A percentile compares a stretch with the other conserved stretches of the same genome.
phyloP scores from a whole-genome alignment of 2,888 invertebrate species.

The Disparrhopalites patrizii region DNA sequence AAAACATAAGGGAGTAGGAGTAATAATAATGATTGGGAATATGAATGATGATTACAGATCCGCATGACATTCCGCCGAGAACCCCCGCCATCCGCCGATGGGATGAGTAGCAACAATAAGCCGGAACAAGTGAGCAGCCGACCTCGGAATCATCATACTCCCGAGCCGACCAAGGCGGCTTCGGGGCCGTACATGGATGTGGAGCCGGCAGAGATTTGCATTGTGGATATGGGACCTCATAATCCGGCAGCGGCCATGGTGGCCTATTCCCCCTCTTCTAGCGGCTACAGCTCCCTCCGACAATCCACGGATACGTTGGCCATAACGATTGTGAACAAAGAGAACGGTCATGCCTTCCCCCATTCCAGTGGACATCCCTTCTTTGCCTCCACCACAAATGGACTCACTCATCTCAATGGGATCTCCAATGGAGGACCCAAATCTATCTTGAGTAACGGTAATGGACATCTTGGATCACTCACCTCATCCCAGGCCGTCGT shows the following conservation, averaged over 20 bases:
- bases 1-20: neutral
- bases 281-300: slow-evolving; percentile 44
- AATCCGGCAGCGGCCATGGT: slow-evolving; percentile 29
- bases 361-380: slow-evolving; percentile 23
- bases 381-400: slow-evolving; percentile 16
- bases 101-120: slow-evolving; percentile 33
- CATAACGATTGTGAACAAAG: slow-evolving; percentile 26
- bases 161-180: slow-evolving; percentile 37
- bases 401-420: slow-evolving; percentile 5
- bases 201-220: slow-evolving; percentile 28
- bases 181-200: slow-evolving; percentile 22
- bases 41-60: slow-evolving; percentile 33
- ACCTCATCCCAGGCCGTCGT: slow-evolving; percentile 26
- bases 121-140: slow-evolving; percentile 36
- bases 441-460: neutral
- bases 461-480: neutral
- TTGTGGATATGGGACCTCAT: slow-evolving; percentile 30
- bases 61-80: slow-evolving; percentile 47
- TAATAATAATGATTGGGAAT: no score
- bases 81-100: slow-evolving; percentile 39
- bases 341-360: slow-evolving; percentile 26
- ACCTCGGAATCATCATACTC: slow-evolving; percentile 46
- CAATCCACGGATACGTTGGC: slow-evolving; percentile 42
- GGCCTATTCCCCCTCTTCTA: slow-evolving; percentile 43
- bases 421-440: slow-evolving; percentile 12